Conservation (phyloP, 2,888 invertebrate species). For the Galerucella nymphaeae region DNA sequence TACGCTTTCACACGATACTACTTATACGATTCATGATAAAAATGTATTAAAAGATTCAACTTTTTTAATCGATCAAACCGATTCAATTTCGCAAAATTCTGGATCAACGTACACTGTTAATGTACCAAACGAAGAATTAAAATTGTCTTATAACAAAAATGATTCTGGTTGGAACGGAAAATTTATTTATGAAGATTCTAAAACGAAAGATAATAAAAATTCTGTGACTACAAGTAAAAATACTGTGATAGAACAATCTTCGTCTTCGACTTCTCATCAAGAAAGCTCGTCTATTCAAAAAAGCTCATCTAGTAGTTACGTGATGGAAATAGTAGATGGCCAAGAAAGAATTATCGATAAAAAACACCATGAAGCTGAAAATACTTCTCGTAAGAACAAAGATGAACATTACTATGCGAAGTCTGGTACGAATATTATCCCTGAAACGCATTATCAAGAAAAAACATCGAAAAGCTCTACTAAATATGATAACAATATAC, state of each 20-base stretch:
- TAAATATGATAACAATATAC: slow-evolving; percentile 69
- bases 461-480: slow-evolving; percentile 69
- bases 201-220: slow-evolving; percentile 42
- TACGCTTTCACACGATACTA: slow-evolving; percentile 2
- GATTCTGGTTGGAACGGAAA: slow-evolving; percentile 67
- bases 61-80: slow-evolving; percentile 17
- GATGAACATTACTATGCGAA: slow-evolving; percentile 69
- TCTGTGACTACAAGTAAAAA: slow-evolving; percentile 38
- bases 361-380: slow-evolving; percentile 69
- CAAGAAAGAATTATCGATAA: slow-evolving; percentile 72
- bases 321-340: slow-evolving; percentile 74
- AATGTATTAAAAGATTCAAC: slow-evolving; percentile 43
- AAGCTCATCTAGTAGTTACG: slow-evolving; percentile 74
- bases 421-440: slow-evolving; percentile 70
- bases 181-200: slow-evolving; percentile 62
- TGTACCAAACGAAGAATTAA: slow-evolving; percentile 62
- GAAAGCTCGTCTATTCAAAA: slow-evolving; percentile 70
- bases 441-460: slow-evolving; percentile 69
- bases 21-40: slow-evolving; percentile 20
- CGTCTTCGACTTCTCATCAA: slow-evolving; percentile 65
- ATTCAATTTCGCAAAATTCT: slow-evolving; percentile 53
- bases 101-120: slow-evolving; percentile 49
- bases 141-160: slow-evolving; percentile 60
- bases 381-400: slow-evolving; percentile 53
- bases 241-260: slow-evolving; percentile 54